phyloP scores from a whole-genome alignment of 1,140 invertebrate genomes.

The Drosophila sp. region DNA sequence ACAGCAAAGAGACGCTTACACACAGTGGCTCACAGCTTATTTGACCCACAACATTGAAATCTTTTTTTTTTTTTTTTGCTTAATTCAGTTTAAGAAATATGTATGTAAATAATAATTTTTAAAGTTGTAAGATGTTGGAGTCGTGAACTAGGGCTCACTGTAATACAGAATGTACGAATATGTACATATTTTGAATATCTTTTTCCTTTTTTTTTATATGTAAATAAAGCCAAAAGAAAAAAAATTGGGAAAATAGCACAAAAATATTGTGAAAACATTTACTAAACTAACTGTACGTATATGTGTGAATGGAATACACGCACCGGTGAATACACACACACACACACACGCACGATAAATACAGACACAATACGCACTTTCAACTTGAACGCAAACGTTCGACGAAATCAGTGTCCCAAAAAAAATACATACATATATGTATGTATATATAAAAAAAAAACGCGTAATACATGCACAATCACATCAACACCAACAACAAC shows the following conservation, averaged over 20 bases:
- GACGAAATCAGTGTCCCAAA: slow-evolving; percentile 61
- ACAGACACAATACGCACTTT: slow-evolving; percentile 28
- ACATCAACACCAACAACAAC: slow-evolving; percentile 17
- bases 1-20: slow-evolving; percentile 7
- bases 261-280: too few species aligned
- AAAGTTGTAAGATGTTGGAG: too few species aligned
- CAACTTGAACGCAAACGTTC: slow-evolving; percentile 38
- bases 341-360: slow-evolving; percentile 3
- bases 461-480: slow-evolving; percentile 26
- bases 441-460: slow-evolving; percentile 29
- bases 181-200: not conserved
- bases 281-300: slow-evolving; percentile 4
- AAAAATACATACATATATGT: slow-evolving; percentile 25
- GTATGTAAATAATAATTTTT: too few species aligned
- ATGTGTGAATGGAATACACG: slow-evolving; percentile 23
- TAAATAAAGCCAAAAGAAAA: too few species aligned
- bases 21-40: too few species aligned
- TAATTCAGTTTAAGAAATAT: too few species aligned
- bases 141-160: too few species aligned
- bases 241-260: too few species aligned
- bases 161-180: too few species aligned
- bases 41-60: too few species aligned
- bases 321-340: slow-evolving; percentile 40
- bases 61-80: too few species aligned
- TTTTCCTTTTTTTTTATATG: not conserved